Percentiles rank a stretch among this genome's conserved stretches.
These are phyloP conservation scores for Vicugna pacos DNA, from an alignment of 2,113 vertebrate species.

Conservation along the genomic window DNA sequence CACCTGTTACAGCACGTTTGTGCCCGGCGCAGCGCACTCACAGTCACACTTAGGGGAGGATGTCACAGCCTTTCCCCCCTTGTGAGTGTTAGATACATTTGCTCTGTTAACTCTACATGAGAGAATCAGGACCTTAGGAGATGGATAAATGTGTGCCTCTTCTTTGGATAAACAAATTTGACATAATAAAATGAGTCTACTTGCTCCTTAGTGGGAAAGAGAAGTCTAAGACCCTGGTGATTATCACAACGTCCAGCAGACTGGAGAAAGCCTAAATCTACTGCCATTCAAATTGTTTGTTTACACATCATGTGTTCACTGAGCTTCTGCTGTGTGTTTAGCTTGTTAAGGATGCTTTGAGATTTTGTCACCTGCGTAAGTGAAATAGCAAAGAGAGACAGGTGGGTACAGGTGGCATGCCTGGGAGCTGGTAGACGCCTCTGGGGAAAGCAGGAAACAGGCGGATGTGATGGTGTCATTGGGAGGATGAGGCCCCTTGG, in stretches of 20 bases:
- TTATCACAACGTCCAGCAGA: neutral
- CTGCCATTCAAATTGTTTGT: neutral
- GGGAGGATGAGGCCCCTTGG: neutral
- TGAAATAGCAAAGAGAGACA: neutral
- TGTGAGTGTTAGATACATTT: neutral
- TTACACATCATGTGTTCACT: neutral
- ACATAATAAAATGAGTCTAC: neutral
- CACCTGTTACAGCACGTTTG: no score
- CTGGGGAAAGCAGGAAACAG: neutral
- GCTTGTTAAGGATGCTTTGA: neutral
- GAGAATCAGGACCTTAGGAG: neutral
- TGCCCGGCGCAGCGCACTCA: neutral
- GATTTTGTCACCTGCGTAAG: accelerated
- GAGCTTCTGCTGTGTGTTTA: neutral
- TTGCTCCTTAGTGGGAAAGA: neutral
- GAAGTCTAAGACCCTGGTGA: neutral
- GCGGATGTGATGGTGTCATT: neutral
- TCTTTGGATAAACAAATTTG: neutral
- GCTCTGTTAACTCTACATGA: neutral
- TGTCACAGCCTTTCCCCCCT: accelerated
- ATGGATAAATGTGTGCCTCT: neutral
- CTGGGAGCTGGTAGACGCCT: accelerated
- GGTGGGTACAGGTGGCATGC: neutral
- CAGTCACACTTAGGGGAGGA: neutral
- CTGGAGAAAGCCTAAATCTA: neutral